Percentiles rank a stretch among this genome's conserved stretches.
Conservation (phyloP, 2,797 vertebrate species). For the Typhlichthys eigenmanni region DNA sequence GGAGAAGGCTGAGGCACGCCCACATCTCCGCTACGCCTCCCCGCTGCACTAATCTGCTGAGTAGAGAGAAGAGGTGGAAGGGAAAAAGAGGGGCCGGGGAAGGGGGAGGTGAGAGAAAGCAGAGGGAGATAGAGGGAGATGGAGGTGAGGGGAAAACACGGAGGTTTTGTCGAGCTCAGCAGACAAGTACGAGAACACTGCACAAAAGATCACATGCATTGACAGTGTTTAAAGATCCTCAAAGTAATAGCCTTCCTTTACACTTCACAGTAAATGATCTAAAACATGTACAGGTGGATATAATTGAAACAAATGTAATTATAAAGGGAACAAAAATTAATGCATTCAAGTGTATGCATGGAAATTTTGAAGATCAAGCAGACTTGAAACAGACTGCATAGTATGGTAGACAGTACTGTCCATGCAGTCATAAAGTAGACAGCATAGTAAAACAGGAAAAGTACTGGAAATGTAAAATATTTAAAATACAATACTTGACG, state of each 20-base stretch:
- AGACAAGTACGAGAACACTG: conserved; percentile 8
- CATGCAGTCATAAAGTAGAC: too few species aligned
- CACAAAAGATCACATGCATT: conserved; percentile 36
- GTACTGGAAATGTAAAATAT: too few species aligned
- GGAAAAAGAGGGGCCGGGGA: background rate
- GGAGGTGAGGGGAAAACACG: conserved; percentile 8
- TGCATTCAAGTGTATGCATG: background rate
- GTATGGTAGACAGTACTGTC: too few species aligned
- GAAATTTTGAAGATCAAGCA: too few species aligned
- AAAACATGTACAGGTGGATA: background rate
- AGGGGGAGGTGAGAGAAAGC: background rate
- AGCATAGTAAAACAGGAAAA: too few species aligned
- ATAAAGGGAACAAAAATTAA: background rate
- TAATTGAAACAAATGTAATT: background rate
- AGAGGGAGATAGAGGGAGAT: conserved; percentile 3
- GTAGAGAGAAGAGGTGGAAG: background rate
- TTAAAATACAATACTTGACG: too few species aligned
- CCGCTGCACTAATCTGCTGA: conserved; percentile 40
- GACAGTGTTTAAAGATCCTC: background rate
- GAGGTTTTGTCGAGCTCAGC: conserved; percentile 20
- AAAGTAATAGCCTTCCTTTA: background rate
- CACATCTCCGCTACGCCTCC: conserved; percentile 78
- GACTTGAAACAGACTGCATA: too few species aligned
- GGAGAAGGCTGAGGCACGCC: conserved; percentile 82
- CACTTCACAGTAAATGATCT: background rate